Evolutionary conservation across 2,113 vertebrate species (phyloP), one percentile per base, ranked within the genome.

Genomic region (Campylomormyrus numenius): DNA sequence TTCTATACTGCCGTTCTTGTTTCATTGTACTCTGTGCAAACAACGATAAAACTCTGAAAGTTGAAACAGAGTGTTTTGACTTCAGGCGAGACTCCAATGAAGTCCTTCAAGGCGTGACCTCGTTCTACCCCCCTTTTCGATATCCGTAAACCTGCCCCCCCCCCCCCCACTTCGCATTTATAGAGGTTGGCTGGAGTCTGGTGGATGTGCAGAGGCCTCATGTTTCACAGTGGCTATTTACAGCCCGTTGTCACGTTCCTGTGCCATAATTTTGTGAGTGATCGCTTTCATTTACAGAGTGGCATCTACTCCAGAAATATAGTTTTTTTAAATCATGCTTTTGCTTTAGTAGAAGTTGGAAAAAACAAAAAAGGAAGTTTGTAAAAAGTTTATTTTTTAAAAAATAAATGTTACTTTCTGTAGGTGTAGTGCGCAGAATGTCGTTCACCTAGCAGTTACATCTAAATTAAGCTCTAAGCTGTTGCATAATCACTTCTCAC

Each of bases 111-210:
- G 92, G 94, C 93, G 91, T 92, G 93, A 94, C 94, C 94, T 94
- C 94, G 91, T 56, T 91, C 90, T 92, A 93, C 89, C 90, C 92
- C 42, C 35, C 89, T 93, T 92, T 90, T 77, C 85, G 88, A 94
- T 66, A 88, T 88, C 91, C 91, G 91, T 90, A 92, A 94, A 93
- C 89, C 93, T 88, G 87, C 56, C 91, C 92, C 52, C 91, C 89
- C 93, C 87, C 85, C 56, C 91, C 92, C 52, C 91, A 90, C 92
- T 94, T 93, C 93, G 92, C 92, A 91, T 95, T 95, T 95, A 95
- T 94, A 88, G 93, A 89, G 91, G 88, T 85, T 42, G 88, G 88
- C 91, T 93, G 92, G 92, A 94, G 91, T 93, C 74, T 13, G 17
- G 24, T n/a, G 66, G 86, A 77, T 86, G 83, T 80, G 85, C 88